Conservation (phyloP, 2,797 vertebrate genomes). For the Spinus pinus region DNA sequence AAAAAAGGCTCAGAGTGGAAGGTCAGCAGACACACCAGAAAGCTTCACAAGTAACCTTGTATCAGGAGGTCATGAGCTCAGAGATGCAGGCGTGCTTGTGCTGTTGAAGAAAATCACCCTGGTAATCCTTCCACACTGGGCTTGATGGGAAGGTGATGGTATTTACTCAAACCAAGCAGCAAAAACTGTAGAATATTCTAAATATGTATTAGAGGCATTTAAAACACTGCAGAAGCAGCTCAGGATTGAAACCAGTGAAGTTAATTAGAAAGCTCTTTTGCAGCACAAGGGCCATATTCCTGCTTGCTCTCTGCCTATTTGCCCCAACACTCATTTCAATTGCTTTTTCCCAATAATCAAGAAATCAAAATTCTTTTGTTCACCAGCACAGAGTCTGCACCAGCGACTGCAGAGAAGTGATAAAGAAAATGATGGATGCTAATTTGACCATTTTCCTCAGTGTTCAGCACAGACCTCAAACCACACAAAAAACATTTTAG, state of each 20-base stretch:
- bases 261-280: slow-evolving; percentile 31
- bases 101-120: neutral
- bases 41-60: neutral
- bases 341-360: slow-evolving; percentile 23
- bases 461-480: neutral
- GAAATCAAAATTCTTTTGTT: slow-evolving; percentile 60
- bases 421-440: slow-evolving; percentile 52
- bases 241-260: neutral
- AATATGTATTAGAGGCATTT: neutral
- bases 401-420: slow-evolving; percentile 24
- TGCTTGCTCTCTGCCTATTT: neutral
- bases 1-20: neutral
- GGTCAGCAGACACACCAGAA: neutral
- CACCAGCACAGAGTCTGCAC: neutral
- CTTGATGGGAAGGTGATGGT: neutral
- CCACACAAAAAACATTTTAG: neutral
- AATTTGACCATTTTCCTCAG: slow-evolving; percentile 29
- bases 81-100: neutral
- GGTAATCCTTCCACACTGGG: slow-evolving; percentile 6
- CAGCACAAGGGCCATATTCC: neutral
- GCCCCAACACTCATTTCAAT: neutral
- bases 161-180: neutral
- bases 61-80: neutral
- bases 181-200: neutral
- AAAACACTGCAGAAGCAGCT: neutral